Base-by-base conservation (phyloP, 1,140 invertebrate genomes). In the Pogonomyrmex barbatus region DNA sequence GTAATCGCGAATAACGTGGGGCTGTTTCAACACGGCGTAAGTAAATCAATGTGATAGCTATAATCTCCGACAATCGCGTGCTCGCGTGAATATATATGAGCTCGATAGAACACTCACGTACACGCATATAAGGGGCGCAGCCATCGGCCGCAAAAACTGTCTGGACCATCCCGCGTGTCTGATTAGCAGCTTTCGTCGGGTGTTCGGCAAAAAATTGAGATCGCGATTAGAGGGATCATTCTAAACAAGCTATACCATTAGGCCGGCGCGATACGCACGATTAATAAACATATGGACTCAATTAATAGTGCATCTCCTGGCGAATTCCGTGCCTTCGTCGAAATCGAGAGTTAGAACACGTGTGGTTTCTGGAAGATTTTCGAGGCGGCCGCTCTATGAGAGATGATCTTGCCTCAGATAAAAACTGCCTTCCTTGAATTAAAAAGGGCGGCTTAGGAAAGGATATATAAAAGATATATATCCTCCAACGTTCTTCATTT, bases 261-360 rank as follows among this genome's bases (percentile, higher is more conserved):
- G 56, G 36, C 30, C 56, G 50, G 39, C 60, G 52, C 54, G 65
- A 86, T 60, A 62, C 73, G 87, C 82, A 60, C 76, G 68, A 88
- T 89, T 89, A 88, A 86, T 73, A 86, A 86, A 86, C 88, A 89
- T 73, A 8, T 89, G 88, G 75, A 30, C 67, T 79, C 75, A 88
- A 88, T 89, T 86, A 78, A 88, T 81, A 58, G 77, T 70, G 87
- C 78, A 89, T 54, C 73, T 86, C 71, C 67, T 71, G 73, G 56
- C 77, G 45, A 63, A 45, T 81, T 86, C 52, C 82, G n/a, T 60
- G n/a, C 30, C 36, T 84, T 86, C 88, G 60, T 30, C 54, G 87
- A 75, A 88, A 87, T 87, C 52, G 71, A 42, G 24, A 67, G 47
- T 62, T 47, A n/a, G 60, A 60, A 78, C 88, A 87, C 67, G 45